These are phyloP conservation scores for Nemotelus nigrinus DNA, from an alignment of 2,888 invertebrate genomes.

Conservation along the genomic window DNA sequence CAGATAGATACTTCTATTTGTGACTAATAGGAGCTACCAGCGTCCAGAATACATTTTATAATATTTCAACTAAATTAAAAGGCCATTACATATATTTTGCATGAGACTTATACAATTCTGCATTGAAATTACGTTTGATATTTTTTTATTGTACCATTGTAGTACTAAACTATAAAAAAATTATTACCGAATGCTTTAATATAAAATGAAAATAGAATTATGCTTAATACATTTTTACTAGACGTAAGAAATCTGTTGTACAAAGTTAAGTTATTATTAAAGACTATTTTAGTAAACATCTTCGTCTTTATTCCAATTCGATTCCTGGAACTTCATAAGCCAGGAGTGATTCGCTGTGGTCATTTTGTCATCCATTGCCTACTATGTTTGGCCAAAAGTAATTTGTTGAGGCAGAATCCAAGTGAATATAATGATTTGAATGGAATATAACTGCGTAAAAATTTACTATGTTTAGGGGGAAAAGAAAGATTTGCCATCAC, in stretches of 20 bases:
- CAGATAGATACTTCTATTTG: no score
- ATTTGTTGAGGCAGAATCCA: no score
- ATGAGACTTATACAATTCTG: conserved; percentile 18
- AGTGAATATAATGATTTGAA: no score
- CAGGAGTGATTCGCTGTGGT: no score
- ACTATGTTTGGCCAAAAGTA: no score
- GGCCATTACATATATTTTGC: conserved; percentile 1
- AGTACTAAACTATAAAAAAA: not conserved
- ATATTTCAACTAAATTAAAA: not conserved
- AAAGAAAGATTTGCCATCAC: no score
- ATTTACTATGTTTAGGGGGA: no score
- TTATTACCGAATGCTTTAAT: conserved; percentile 9
- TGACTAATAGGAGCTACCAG: no score
- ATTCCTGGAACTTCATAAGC: no score
- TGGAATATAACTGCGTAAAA: no score
- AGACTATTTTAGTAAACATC: conserved; percentile 13
- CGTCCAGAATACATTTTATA: not conserved
- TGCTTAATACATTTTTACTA: conserved; percentile 20
- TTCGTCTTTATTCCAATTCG: no score
- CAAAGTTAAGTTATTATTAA: conserved; percentile 32
- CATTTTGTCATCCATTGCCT: no score
- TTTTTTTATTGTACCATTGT: not conserved
- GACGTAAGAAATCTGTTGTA: conserved; percentile 3
- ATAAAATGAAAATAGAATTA: conserved; percentile 5
- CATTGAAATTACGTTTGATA: conserved; percentile 2